Evolutionary conservation across 1,140 invertebrate genomes (phyloP), one percentile per base, ranked within the genome.

Genomic region (Mylabris phalerata): DNA sequence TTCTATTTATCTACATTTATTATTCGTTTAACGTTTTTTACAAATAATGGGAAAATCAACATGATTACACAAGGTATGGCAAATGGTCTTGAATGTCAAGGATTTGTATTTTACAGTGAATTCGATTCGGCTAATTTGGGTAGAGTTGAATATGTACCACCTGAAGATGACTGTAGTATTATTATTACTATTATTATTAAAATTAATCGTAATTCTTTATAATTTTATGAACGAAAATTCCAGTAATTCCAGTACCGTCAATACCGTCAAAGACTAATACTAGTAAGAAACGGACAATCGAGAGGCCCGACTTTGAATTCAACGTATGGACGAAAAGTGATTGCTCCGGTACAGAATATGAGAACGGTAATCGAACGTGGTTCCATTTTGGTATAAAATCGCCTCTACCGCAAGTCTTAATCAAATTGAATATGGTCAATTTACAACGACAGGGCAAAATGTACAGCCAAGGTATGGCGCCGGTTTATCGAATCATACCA

Each of bases 351-450:
- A 93, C 91, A 9, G 84, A 88, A 68, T 94, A 84, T 82, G 89
- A 94, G 75, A 95, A 94, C 79, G 86, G 84, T 19, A 94, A 94
- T 71, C 81, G 91, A 60, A 93, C 92, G 2, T 96, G 93, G 93
- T 96, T 96, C 77, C 88, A 93, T 71, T 96, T 96, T 82, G 90
- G 90, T n/a, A 76, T 96, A 38, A 72, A 71, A 38, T 59, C 19
- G 52, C 52, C 38, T 4, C 40, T 9, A 7, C 19, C 40, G 9
- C 19, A 50, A n/a, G 27, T 24, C 66, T 80, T 62, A 82, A 94
- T 39, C 88, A 87, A 73, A 78, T 95, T 51, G 32, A 94, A 93
- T 71, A 79, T 95, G 40, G 83, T 92, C 68, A 93, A 95, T 77
- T 74, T 95, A 54, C 95, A 95, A 75, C 85, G 87, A 66, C 92